phyloP scores from a whole-genome alignment of 2,113 vertebrate genomes.

The Camelus bactrianus region DNA sequence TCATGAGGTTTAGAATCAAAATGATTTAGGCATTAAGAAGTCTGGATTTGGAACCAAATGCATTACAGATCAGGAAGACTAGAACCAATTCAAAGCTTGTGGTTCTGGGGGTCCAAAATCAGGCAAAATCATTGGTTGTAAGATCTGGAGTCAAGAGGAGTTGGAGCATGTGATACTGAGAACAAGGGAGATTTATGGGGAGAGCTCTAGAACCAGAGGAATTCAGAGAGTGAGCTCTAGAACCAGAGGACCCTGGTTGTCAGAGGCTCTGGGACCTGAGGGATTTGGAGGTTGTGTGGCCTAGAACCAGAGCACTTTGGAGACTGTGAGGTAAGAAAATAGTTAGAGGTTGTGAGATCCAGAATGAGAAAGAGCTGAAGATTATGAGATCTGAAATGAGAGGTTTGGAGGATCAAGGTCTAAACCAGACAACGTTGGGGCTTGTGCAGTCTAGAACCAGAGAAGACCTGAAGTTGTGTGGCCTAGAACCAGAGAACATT shows the following conservation, averaged over 20 bases:
- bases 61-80: background rate
- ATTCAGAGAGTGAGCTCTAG: background rate
- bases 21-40: background rate
- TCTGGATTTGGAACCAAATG: conserved; percentile 25
- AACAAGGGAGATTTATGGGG: background rate
- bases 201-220: conserved; percentile 9
- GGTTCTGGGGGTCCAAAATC: background rate
- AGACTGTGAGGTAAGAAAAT: background rate
- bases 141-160: background rate
- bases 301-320: background rate
- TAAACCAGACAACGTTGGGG: background rate
- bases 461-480: background rate
- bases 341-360: background rate
- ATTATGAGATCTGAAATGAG: background rate
- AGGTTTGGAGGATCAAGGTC: background rate
- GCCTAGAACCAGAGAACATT: background rate
- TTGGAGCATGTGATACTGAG: background rate
- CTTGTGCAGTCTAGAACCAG: background rate
- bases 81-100: background rate
- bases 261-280: background rate
- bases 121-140: background rate
- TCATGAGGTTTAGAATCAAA: background rate
- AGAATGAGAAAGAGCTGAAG: background rate
- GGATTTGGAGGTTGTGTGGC: background rate
- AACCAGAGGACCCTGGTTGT: background rate